A percentile compares a stretch with the other conserved stretches of the same genome.
phyloP scores from a whole-genome alignment of 2,888 invertebrate species.

The Strigamia crassipes region DNA sequence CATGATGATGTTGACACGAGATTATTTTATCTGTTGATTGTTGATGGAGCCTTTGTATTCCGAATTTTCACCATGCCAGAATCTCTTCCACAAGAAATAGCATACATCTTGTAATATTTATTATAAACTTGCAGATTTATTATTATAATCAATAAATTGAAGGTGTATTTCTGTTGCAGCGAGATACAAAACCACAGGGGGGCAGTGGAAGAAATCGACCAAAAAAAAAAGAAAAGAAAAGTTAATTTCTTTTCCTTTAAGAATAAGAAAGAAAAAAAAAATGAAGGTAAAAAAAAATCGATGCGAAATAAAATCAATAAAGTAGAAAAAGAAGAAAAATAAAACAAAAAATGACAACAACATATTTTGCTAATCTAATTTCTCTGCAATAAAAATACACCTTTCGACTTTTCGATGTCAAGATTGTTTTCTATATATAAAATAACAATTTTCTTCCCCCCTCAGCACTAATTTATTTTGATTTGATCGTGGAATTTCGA shows the following conservation, averaged over 20 bases:
- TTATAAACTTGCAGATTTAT: neutral
- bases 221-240: neutral
- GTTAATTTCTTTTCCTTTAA: neutral
- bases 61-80: conserved; percentile 27
- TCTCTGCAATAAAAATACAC: neutral
- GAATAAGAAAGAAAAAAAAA: neutral
- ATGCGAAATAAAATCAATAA: neutral
- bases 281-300: neutral
- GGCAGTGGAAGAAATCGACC: neutral
- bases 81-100: conserved; percentile 12
- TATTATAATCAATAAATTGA: neutral
- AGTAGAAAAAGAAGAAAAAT: neutral
- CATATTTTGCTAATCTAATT: neutral
- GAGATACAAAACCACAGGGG: neutral
- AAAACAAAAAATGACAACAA: neutral
- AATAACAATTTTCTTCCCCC: neutral
- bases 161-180: neutral
- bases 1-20: neutral
- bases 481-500: neutral
- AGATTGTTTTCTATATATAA: neutral
- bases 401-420: neutral
- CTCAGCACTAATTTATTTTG: neutral
- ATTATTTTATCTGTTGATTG: conserved; percentile 10
- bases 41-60: conserved; percentile 7
- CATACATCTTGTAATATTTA: neutral